A percentile compares a stretch with the other conserved stretches of the same genome.
These are phyloP conservation scores for Triplophysa rosa DNA, from an alignment of 2,113 vertebrate genomes.

Conservation along the genomic window DNA sequence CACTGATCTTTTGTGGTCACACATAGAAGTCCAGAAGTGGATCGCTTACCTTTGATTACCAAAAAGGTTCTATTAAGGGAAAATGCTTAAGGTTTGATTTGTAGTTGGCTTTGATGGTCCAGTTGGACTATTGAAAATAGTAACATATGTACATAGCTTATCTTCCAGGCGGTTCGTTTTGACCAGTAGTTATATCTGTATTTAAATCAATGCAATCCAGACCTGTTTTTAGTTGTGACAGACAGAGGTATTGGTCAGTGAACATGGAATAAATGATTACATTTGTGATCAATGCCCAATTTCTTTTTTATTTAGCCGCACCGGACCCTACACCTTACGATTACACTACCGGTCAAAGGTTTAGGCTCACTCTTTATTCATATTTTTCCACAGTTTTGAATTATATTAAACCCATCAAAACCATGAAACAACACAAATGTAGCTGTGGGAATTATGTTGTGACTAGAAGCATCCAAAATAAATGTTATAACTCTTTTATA, in stretches of 20 bases:
- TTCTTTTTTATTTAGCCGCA: neutral
- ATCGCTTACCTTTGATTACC: neutral
- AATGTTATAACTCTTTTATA: too few relatives aligned
- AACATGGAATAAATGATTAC: slow-evolving; percentile 13
- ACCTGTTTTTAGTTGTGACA: neutral
- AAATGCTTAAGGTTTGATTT: neutral
- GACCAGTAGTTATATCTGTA: slow-evolving; percentile 7
- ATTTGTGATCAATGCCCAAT: neutral
- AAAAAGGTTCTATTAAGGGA: neutral
- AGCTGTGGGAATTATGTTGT: too few relatives aligned
- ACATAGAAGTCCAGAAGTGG: neutral
- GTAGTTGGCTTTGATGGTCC: too few relatives aligned
- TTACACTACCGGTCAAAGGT: too few relatives aligned
- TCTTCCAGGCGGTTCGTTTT: neutral
- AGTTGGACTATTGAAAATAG: too few relatives aligned
- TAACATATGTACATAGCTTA: neutral
- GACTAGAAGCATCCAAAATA: too few relatives aligned
- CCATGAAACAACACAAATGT: too few relatives aligned
- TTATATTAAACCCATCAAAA: too few relatives aligned
- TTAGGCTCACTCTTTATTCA: too few relatives aligned
- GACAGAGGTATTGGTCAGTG: neutral
- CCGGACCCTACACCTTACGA: too few relatives aligned
- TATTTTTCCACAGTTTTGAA: too few relatives aligned
- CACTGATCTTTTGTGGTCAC: neutral
- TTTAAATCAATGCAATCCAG: neutral